Percentiles rank a stretch among this genome's conserved stretches.
Conservation (phyloP, 2,888 invertebrate species). For the Orthosia incerta region DNA sequence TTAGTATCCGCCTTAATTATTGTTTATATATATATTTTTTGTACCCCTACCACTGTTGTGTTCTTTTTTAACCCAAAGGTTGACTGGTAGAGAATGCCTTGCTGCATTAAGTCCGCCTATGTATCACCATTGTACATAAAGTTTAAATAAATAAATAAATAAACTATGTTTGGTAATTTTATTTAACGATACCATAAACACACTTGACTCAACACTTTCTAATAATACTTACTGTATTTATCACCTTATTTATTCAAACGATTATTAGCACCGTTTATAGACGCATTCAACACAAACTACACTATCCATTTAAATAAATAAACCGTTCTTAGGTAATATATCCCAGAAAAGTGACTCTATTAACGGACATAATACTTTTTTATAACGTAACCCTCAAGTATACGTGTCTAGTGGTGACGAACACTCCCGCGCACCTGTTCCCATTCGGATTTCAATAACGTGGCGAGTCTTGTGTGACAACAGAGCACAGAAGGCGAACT, state of each 20-base stretch:
- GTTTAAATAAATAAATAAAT: too few species aligned
- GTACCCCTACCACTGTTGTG: too few species aligned
- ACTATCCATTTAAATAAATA: slow-evolving; percentile 42
- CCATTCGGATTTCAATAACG: slow-evolving; percentile 83
- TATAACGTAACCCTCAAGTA: slow-evolving; percentile 31
- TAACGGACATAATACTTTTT: slow-evolving; percentile 36
- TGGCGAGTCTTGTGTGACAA: neutral
- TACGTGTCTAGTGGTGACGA: slow-evolving; percentile 25
- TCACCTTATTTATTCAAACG: slow-evolving; percentile 29
- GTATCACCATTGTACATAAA: too few species aligned
- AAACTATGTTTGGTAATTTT: slow-evolving; percentile 5
- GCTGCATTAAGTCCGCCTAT: too few species aligned
- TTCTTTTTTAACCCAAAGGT: too few species aligned
- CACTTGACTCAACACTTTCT: neutral
- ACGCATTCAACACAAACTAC: slow-evolving; percentile 9
- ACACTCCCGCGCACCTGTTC: slow-evolving; percentile 75
- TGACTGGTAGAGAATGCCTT: too few species aligned
- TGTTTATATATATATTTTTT: too few species aligned
- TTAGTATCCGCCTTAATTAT: too few species aligned
- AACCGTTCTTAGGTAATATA: slow-evolving; percentile 17
- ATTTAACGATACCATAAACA: slow-evolving; percentile 17
- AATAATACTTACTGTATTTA: slow-evolving; percentile 1
- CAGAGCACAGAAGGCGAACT: slow-evolving; percentile 32
- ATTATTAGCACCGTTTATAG: slow-evolving; percentile 17
- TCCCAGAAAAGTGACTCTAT: slow-evolving; percentile 22